Evolutionary conservation across 2,113 vertebrate genomes (phyloP).

Genomic region (Malurus elegans): DNA sequence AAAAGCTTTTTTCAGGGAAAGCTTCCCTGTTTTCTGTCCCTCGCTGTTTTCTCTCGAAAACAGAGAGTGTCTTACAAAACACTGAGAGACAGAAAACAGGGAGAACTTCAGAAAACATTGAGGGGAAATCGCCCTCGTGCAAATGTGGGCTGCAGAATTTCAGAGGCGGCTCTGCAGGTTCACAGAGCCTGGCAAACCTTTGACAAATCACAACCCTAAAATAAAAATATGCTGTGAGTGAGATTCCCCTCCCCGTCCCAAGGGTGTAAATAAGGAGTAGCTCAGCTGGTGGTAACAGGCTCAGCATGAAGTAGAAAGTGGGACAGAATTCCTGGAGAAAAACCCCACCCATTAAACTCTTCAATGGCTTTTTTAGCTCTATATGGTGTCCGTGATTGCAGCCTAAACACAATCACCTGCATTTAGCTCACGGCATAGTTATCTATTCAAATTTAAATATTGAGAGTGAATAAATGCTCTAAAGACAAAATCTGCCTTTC

Average conservation of each 20-base stretch:
- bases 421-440: neutral
- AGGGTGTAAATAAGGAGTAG: neutral
- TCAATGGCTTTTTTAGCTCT: neutral
- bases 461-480: neutral
- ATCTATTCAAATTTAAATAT: neutral
- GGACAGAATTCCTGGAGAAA: neutral
- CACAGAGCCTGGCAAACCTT: neutral
- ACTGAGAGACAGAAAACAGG: too few relatives aligned
- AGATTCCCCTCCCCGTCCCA: neutral
- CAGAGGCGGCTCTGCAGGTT: neutral
- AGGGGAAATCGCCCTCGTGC: neutral
- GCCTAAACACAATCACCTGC: neutral
- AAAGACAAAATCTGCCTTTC: neutral
- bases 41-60: too few relatives aligned
- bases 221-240: neutral
- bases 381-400: neutral
- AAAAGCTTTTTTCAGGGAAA: too few relatives aligned
- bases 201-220: neutral
- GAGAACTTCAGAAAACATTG: too few relatives aligned
- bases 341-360: neutral
- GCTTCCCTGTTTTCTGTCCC: too few relatives aligned
- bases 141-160: rapidly evolving
- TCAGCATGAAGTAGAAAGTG: neutral
- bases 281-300: neutral
- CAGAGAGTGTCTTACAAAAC: too few relatives aligned